These are phyloP conservation scores for Anguilla marmorata DNA, from an alignment of 2,797 vertebrate genomes.

Conservation along the genomic window DNA sequence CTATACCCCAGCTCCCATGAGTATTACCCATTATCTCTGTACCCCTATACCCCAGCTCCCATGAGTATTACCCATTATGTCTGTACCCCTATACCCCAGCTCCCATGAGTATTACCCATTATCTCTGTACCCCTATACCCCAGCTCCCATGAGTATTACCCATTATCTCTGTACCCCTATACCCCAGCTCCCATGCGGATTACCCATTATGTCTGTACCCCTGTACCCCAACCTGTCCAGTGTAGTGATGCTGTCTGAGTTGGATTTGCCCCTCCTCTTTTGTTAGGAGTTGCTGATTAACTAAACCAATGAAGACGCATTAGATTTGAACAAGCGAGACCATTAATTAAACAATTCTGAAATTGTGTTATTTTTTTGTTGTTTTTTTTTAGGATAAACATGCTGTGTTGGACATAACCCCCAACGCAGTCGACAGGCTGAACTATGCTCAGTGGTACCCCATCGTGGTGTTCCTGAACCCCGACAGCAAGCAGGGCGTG, in stretches of 20 bases:
- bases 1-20: no score
- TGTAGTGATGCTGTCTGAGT: not conserved
- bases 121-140: not conserved
- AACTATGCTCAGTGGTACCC: conserved; percentile 99
- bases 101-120: no score
- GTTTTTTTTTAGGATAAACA: conserved; percentile 84
- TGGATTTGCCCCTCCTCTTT: not conserved
- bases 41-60: no score
- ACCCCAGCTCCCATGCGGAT: not conserved
- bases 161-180: not conserved
- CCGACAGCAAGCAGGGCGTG: conserved; percentile 96
- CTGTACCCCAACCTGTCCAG: not conserved
- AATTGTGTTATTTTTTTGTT: conserved; percentile 16
- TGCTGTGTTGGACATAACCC: conserved; percentile 94
- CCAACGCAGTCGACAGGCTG: conserved; percentile 96
- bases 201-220: not conserved
- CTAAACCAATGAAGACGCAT: not conserved
- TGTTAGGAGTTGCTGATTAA: not conserved
- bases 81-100: no score
- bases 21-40: no score
- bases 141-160: not conserved
- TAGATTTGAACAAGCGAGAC: not conserved
- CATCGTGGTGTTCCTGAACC: conserved; percentile 95
- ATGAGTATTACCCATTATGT: no score
- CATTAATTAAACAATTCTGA: not conserved